Evolutionary conservation across 2,113 vertebrate genomes (phyloP), one percentile per base, ranked within the genome.

Genomic region (Charadrius vociferus): DNA sequence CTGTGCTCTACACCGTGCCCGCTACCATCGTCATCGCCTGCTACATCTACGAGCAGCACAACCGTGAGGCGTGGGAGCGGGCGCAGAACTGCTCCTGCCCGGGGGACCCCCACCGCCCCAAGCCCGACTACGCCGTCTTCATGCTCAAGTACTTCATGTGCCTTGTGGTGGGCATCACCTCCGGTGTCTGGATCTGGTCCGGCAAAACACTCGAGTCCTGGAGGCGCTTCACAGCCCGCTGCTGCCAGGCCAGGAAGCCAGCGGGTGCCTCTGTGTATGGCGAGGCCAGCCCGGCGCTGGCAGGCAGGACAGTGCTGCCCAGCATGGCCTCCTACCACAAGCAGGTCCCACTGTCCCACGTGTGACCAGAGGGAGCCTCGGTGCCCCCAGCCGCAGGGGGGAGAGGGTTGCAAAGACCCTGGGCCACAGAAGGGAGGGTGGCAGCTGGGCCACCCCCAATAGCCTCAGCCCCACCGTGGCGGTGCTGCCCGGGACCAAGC

Each of bases 61-160:
- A 98, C 86, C 97, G 99, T 66, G 99, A 99, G 30, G 97, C 97
- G 4, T 99, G 99, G 99, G 99, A 99, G 96, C 97, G 86, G 26
- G 99, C 98, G 0, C 97, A 99, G 95, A 99, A 98, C 94, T 99
- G 99, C 96, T 97, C 98, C 36, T 99, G 99, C 97, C 98, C 94
- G 0, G 96, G 98, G 0, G 99, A 99, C 85, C 93, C 98, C 11
- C 97, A 98, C 95, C 95, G 95, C 52, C 95, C 97, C 37, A 98
- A 98, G 95, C 99, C 99, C 0, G 99, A 99, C 96, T 99, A 99
- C 9, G 99, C 99, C 2, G 94, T 99, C 79, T 99, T 99, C 97
- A 99, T 99, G 99, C 98, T 99, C 27, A 99, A 99, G 96, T 99
- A 99, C 98, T 99, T 99, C 97, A 99, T 99, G 99, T 99, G 98